Percentiles rank a stretch among this genome's conserved stretches.
phyloP scores from a whole-genome alignment of 2,113 vertebrate species.

The Sceloporus undulatus region DNA sequence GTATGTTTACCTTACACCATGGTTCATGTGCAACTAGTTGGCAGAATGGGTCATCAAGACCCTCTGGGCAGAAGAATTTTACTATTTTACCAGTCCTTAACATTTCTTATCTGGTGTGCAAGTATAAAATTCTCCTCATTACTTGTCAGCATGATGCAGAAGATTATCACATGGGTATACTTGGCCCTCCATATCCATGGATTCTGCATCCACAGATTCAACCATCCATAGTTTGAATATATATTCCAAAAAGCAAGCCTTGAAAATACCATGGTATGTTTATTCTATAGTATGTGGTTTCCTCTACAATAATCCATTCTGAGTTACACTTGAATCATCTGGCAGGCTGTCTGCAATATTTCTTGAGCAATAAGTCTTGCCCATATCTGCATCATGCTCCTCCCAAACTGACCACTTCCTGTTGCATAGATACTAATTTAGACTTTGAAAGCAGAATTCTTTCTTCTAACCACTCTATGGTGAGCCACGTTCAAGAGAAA shows the following conservation, averaged over 20 bases:
- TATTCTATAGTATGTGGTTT: background rate
- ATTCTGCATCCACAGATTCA: too few relatives aligned
- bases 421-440: background rate
- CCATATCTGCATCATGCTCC: too few relatives aligned
- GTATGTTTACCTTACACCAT: background rate
- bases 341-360: background rate
- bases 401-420: background rate
- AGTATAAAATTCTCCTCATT: background rate
- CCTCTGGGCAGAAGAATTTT: background rate
- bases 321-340: background rate
- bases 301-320: background rate
- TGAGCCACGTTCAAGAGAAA: background rate
- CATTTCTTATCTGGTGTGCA: background rate
- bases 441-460: background rate
- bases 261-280: background rate
- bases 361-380: background rate
- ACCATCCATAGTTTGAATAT: too few relatives aligned
- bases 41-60: background rate
- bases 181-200: too few relatives aligned
- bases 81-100: background rate
- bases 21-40: background rate
- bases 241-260: too few relatives aligned
- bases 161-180: background rate
- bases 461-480: background rate
- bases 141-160: background rate